Evolutionary conservation across 1,140 invertebrate species (phyloP).

Genomic region (Chelonus insularis): DNA sequence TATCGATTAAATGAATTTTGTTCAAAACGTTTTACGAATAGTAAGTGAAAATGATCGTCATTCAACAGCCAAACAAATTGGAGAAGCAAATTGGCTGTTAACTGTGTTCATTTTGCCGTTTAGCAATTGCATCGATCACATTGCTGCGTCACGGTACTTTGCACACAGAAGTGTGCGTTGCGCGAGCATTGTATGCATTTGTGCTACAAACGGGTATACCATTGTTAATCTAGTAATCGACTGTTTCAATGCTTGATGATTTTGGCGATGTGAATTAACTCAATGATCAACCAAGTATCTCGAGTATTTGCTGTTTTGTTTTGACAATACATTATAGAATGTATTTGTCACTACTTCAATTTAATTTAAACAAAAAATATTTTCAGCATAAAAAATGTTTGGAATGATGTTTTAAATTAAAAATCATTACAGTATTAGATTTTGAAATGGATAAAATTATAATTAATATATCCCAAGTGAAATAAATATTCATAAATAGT

Average conservation of each 20-base stretch:
- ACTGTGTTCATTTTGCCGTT: slow-evolving; percentile 5
- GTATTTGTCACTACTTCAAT: too few species aligned
- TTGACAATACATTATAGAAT: too few species aligned
- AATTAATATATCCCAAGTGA: too few species aligned
- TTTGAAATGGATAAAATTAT: too few species aligned
- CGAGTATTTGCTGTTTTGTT: too few species aligned
- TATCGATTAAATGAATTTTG: slow-evolving; percentile 2
- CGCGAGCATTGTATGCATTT: background rate
- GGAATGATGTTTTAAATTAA: too few species aligned
- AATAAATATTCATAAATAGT: too few species aligned
- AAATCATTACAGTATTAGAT: too few species aligned
- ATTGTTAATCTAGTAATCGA: slow-evolving; percentile 9
- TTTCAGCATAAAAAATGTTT: too few species aligned
- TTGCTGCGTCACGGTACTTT: slow-evolving; percentile 5
- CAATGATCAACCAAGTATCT: background rate
- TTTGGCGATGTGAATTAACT: slow-evolving; percentile 5
- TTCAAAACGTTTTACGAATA: background rate
- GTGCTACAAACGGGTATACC: background rate
- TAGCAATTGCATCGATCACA: slow-evolving; percentile 5
- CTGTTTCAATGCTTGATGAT: slow-evolving; percentile 5
- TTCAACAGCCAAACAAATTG: slow-evolving; percentile 5
- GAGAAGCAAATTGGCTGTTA: slow-evolving; percentile 7
- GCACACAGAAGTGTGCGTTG: background rate
- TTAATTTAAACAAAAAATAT: too few species aligned
- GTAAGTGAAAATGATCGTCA: slow-evolving; percentile 7